Evolutionary conservation across 53 echinoderm and acorn worm genomes (phyloP).

Genomic region (Mesocentrotus franciscanus): DNA sequence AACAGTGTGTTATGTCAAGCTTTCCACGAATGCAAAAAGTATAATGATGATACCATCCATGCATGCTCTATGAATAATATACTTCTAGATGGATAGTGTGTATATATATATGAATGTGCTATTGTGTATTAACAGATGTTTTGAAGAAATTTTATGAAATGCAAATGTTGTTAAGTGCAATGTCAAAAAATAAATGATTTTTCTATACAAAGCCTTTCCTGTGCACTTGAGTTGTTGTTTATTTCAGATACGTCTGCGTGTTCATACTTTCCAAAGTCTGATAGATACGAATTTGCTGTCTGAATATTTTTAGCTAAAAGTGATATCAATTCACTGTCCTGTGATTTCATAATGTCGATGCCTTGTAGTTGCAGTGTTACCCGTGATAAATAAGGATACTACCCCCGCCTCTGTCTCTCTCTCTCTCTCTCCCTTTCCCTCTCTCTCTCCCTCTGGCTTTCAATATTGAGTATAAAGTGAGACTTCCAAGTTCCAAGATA

Average conservation of each 20-base stretch:
- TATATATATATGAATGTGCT: background rate
- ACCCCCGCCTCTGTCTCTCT: background rate
- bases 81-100: background rate
- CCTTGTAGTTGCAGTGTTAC: no score
- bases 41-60: background rate
- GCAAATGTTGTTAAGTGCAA: constrained; percentile 23
- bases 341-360: no score
- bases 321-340: no score
- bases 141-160: constrained; percentile 4
- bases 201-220: background rate
- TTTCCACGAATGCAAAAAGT: background rate
- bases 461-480: no score
- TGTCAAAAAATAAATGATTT: background rate
- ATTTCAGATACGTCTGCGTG: background rate
- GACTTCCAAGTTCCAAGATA: no score
- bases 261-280: background rate
- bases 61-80: background rate
- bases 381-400: no score
- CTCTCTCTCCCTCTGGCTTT: no score
- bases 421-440: no score
- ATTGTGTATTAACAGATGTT: constrained; percentile 20
- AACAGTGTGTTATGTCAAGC: background rate
- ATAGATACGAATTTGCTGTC: no score
- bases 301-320: no score
- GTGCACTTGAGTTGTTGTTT: background rate